phyloP scores from a whole-genome alignment of 1,140 invertebrate species.

The Trachymyrmex cornetzi region DNA sequence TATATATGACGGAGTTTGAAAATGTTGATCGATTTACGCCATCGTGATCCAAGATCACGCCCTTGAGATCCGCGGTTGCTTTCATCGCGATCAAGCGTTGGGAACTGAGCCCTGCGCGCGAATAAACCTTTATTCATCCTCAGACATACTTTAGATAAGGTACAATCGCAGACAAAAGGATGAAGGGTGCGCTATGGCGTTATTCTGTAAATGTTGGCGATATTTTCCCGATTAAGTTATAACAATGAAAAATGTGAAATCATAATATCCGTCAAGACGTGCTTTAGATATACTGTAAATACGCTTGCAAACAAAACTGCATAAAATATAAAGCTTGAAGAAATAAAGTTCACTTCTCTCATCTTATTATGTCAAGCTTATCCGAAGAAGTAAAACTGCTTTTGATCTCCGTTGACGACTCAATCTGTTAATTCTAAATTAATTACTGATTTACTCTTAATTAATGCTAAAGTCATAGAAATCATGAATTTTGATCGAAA shows the following conservation, averaged over 20 bases:
- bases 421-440: not conserved
- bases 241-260: not conserved
- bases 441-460: not conserved
- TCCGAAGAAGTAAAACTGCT: not conserved
- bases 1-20: not conserved
- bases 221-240: not conserved
- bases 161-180: slow-evolving; percentile 47
- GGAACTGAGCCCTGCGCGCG: slow-evolving; percentile 50
- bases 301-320: not conserved
- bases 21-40: not conserved
- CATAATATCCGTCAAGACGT: not conserved
- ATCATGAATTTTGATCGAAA: not conserved
- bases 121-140: slow-evolving; percentile 51
- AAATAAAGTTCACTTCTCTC: not conserved
- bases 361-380: not conserved
- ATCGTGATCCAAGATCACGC: not conserved
- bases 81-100: slow-evolving; percentile 44
- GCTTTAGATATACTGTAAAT: not conserved
- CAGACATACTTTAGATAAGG: slow-evolving; percentile 58
- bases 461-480: not conserved
- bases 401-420: not conserved
- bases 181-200: not conserved
- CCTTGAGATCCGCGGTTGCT: slow-evolving; percentile 42
- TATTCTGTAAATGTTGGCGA: not conserved
- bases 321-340: not conserved